phyloP scores from a whole-genome alignment of 64 coral and sea anemone genomes.

The Montipora cactus region DNA sequence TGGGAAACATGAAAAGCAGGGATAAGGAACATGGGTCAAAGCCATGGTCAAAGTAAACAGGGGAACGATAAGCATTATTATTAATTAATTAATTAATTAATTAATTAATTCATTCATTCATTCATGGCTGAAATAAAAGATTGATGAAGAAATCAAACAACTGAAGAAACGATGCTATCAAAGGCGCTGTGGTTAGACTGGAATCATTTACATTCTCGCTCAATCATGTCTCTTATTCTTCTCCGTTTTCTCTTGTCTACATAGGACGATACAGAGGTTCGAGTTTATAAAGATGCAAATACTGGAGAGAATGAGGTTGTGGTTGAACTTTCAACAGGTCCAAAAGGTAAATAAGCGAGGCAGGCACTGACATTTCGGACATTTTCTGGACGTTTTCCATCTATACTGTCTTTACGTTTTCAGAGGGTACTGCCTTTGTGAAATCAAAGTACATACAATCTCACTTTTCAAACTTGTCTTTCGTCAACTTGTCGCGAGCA shows the following conservation, averaged over 20 bases:
- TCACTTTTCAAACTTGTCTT: no score
- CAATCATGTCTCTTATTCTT: background rate
- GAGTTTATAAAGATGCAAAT: slow-evolving; percentile 41
- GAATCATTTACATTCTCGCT: background rate
- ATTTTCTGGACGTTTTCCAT: no score
- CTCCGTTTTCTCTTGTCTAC: background rate
- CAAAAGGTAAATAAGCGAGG: slow-evolving; percentile 52
- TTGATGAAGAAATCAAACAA: background rate
- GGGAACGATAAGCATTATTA: no score
- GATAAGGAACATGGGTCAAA: background rate
- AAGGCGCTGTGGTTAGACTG: background rate
- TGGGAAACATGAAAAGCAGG: no score
- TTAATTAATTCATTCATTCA: no score
- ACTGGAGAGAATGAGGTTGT: slow-evolving; percentile 62
- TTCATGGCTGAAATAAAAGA: background rate
- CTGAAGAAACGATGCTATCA: background rate
- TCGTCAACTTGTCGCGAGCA: no score
- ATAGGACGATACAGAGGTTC: slow-evolving; percentile 55
- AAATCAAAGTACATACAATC: no score
- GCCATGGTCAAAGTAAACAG: no score
- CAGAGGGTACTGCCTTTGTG: no score
- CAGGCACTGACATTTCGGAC: no score
- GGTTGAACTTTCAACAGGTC: slow-evolving; percentile 83
- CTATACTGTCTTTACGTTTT: no score
- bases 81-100: no score